These are phyloP conservation scores for pig (Sus scrofa) DNA, from an alignment of 2,113 vertebrate species.

Conservation along the genomic window DNA sequence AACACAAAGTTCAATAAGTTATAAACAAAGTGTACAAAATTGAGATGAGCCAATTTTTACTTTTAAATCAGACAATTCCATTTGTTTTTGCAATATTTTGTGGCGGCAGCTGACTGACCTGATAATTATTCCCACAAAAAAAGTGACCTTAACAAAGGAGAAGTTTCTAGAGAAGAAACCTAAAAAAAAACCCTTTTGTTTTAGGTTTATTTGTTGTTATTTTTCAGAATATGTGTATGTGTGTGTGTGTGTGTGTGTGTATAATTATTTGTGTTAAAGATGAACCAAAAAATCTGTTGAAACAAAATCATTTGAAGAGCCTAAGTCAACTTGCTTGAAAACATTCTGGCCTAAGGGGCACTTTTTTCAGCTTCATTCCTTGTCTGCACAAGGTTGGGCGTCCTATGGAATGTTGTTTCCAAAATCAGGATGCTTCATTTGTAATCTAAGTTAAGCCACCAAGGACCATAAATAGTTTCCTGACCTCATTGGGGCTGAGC, in stretches of 20 bases:
- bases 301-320: neutral
- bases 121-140: constrained; percentile 42
- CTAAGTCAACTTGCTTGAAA: neutral
- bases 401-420: constrained; percentile 50
- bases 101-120: constrained; percentile 55
- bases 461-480: constrained; percentile 66
- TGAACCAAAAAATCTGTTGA: constrained; percentile 6
- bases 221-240: neutral
- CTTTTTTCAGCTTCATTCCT: constrained; percentile 33
- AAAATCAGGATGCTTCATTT: constrained; percentile 74
- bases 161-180: constrained; percentile 9
- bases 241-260: too few relatives aligned
- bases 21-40: constrained; percentile 45
- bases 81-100: constrained; percentile 53
- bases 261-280: neutral
- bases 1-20: constrained; percentile 38
- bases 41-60: neutral
- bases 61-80: constrained; percentile 63
- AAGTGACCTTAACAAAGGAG: constrained; percentile 51
- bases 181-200: constrained; percentile 47
- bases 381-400: constrained; percentile 39
- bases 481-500: constrained; percentile 59
- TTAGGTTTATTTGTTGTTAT: neutral
- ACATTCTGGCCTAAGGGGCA: neutral
- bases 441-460: constrained; percentile 68